These are phyloP conservation scores for Sminthurides bifidus DNA, from an alignment of 1,140 invertebrate genomes.

Conservation along the genomic window DNA sequence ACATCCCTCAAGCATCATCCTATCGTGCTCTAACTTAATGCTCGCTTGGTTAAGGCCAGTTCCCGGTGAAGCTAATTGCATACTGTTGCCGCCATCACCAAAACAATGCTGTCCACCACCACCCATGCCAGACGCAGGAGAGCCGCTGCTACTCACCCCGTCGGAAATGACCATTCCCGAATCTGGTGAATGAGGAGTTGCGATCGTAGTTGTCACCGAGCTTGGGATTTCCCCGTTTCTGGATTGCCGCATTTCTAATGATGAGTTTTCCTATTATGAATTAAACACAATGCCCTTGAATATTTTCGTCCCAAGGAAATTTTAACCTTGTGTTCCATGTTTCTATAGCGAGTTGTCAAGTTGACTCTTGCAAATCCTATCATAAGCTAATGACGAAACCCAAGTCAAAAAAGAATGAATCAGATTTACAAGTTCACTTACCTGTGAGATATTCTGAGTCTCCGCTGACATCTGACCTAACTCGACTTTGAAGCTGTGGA, in stretches of 20 bases:
- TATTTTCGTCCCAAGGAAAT: no score
- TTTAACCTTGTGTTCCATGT: no score
- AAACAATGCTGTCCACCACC: constrained; percentile 23
- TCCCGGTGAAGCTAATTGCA: constrained; percentile 10
- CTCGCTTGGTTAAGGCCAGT: constrained; percentile 13
- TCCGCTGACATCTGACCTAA: no score
- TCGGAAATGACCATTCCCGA: constrained; percentile 32
- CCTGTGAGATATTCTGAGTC: no score
- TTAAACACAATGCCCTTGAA: constrained; percentile 7
- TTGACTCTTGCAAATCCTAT: no score
- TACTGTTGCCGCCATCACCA: constrained; percentile 7
- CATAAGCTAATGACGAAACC: no score
- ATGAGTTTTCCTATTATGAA: constrained; percentile 22
- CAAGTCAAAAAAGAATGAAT: no score
- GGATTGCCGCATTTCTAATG: constrained; percentile 29
- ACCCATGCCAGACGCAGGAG: constrained; percentile 19
- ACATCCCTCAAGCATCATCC: no score
- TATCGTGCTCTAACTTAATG: constrained; percentile 19
- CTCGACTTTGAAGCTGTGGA: constrained; percentile 27
- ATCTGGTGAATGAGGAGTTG: constrained; percentile 30
- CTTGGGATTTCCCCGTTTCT: not conserved
- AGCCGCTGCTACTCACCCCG: constrained; percentile 27
- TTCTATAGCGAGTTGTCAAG: no score
- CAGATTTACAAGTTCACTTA: no score
- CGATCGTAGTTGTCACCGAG: constrained; percentile 14